Evolutionary conservation across 1,140 invertebrate species (phyloP), one percentile per base, ranked within the genome.

Genomic region (Protaetia brevitarsis): DNA sequence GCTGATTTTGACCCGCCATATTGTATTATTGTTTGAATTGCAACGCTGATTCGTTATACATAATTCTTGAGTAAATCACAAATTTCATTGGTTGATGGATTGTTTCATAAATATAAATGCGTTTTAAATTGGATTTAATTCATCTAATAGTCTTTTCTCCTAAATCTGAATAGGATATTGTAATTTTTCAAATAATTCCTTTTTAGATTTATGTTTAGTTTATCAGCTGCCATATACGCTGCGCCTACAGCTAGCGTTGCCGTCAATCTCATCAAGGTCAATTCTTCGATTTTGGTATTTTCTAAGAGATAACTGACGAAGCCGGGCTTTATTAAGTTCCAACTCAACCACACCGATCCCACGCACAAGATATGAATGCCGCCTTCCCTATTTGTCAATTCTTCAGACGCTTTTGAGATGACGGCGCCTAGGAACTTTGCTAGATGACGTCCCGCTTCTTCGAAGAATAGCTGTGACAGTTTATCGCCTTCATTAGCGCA

Each of bases 301-400:
- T 79, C 74, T n/a, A 82, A 69, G 6, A 93, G 78, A 63, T 86
- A 81, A 0, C 79, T 69, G 1, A 84, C 72, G 69, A 92, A 91
- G 30, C 92, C 92, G 8, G 85, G 77, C 74, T 90, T 83, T 58
- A 98, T 74, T 1, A 90, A 82, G 1, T 86, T 74, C 95, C 95
- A 99, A 69, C 94, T 97, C 70, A 93, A 89, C 91, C 95, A 99
- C 0, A 99, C 95, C 0, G 95, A 97, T 0, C 97, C 97, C 0
- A 98, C 93, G 76, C 95, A 96, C 0, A 97, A 87, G 0, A 98
- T 84, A 29, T 89, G 88, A 0, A 97, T 74, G 5, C 94, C 88
- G 4, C 86, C 87, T 2, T 76, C 74, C 45, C 77, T 74, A 2
- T 85, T 73, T 41, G 81, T 79, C 37, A 89, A 72, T 65, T 82